Base-by-base conservation (phyloP, 2,888 invertebrate species). In the Carpatolechia fugitivella region DNA sequence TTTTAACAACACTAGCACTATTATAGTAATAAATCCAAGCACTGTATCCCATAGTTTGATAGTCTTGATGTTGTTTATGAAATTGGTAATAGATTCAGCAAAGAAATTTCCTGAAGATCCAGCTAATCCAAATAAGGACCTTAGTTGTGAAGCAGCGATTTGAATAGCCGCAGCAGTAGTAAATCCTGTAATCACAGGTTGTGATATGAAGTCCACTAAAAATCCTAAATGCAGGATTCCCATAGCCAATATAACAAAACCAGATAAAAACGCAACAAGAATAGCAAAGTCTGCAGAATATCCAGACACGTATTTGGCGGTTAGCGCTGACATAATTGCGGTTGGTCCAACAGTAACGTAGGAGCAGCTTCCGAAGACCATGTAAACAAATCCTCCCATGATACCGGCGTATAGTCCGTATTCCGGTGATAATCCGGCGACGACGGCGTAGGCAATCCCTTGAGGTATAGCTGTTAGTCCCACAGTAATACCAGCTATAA, bases 371-470 rank as follows among this genome's bases (percentile, higher is more conserved):
- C 98, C 98, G 66, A 98, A 93, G 44, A 98, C 78, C 11, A 95
- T 92, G 75, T 98, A 98, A 0, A 97, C 91, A 70, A 98, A 95
- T 72, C 97, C 96, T 36, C 96, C 96, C 91, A 97, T 94, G 74
- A 98, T 95, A 0, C 97, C 95, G 0, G 97, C 96, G 76, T 98
- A 98, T 0, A 98, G 86, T 8, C 98, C 98, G 85, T 97, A 96
- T 93, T 91, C 84, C 44, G 93, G 91, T 0, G 93, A 90, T 5
- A 95, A 82, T 61, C 95, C 95, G 52, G 96, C 96, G 1, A 96
- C 92, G 3, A 93, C 90, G 0, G 95, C 96, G 69, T 95, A 96
- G 0, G 96, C 96, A 51, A 96, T 96, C 2, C 95, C 95, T 83
- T 96, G 96, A 0, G 96, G 96, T 66, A 96, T 95, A 11, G 94